Conservation (phyloP, 2,113 vertebrate species). For the Poeciliopsis occidentalis region DNA sequence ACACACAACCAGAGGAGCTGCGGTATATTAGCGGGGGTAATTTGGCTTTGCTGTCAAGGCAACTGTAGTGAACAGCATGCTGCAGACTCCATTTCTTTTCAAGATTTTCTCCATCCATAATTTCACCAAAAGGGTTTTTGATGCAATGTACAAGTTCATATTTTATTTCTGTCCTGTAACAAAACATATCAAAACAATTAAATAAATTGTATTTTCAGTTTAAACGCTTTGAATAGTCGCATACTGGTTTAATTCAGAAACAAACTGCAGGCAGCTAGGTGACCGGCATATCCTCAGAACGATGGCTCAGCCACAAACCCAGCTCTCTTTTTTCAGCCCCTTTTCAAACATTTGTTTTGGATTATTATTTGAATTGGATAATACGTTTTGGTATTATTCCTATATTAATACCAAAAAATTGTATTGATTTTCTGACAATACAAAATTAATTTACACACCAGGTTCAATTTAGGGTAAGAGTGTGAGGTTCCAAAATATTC, state of each 20-base stretch:
- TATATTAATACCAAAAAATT: not conserved
- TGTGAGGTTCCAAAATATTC: not conserved
- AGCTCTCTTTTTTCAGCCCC: slow-evolving; percentile 7
- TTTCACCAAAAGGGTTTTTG: slow-evolving; percentile 1
- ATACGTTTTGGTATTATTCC: not conserved
- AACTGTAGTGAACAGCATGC: slow-evolving; percentile 14
- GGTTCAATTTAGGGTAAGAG: not conserved
- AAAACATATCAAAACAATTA: not conserved
- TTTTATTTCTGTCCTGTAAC: not conserved
- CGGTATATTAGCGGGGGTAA: slow-evolving; percentile 41
- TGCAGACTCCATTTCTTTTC: not conserved
- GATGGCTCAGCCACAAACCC: slow-evolving; percentile 17
- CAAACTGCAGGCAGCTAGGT: slow-evolving; percentile 23
- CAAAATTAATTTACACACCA: not conserved
- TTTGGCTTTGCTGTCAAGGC: slow-evolving; percentile 41
- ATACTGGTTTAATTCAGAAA: not conserved
- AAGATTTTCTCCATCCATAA: not conserved
- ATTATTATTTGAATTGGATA: not conserved
- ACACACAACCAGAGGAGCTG: slow-evolving; percentile 38
- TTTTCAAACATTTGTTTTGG: slow-evolving; percentile 9
- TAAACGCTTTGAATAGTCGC: slow-evolving; percentile 3
- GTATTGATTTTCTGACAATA: not conserved
- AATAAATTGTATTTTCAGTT: not conserved
- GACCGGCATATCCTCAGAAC: slow-evolving; percentile 29
- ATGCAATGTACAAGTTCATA: not conserved